These are phyloP conservation scores for Aegotheles bennettii DNA, from an alignment of 2,113 vertebrate species.

Conservation along the genomic window DNA sequence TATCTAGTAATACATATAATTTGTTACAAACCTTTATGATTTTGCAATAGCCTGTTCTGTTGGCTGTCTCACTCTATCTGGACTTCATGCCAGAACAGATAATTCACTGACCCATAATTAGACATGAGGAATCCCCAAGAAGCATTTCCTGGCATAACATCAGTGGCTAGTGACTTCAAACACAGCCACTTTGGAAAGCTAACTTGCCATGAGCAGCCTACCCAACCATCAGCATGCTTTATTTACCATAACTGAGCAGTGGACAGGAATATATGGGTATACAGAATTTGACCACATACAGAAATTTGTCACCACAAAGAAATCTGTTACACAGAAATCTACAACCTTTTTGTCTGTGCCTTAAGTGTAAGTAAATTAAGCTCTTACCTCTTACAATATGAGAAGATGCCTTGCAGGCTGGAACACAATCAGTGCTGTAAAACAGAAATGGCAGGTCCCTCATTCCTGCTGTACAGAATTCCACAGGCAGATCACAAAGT, in stretches of 20 bases:
- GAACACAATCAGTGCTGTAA: not conserved
- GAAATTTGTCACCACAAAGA: not conserved
- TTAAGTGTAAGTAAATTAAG: not conserved
- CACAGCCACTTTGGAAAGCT: not conserved
- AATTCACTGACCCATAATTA: constrained; percentile 16
- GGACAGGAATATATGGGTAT: not conserved
- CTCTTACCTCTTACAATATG: constrained; percentile 68
- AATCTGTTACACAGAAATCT: not conserved
- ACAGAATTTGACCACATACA: not conserved
- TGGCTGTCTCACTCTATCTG: not conserved
- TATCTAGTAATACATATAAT: not conserved
- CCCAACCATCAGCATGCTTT: not conserved
- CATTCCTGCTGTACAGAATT: not conserved
- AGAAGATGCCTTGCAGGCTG: constrained; percentile 44
- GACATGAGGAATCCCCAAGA: constrained; percentile 14
- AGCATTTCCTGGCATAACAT: not conserved
- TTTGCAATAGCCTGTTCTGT: not conserved
- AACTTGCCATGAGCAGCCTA: not conserved
- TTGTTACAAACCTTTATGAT: not conserved
- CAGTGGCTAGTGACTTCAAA: not conserved
- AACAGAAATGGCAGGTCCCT: not conserved
- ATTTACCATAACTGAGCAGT: not conserved
- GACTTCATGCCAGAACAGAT: not conserved
- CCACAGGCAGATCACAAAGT: not conserved
- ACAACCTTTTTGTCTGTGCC: not conserved